A percentile compares a stretch with the other conserved stretches of the same genome.
Conservation (phyloP, 2,888 invertebrate species). For the Eristalis arbustorum region DNA sequence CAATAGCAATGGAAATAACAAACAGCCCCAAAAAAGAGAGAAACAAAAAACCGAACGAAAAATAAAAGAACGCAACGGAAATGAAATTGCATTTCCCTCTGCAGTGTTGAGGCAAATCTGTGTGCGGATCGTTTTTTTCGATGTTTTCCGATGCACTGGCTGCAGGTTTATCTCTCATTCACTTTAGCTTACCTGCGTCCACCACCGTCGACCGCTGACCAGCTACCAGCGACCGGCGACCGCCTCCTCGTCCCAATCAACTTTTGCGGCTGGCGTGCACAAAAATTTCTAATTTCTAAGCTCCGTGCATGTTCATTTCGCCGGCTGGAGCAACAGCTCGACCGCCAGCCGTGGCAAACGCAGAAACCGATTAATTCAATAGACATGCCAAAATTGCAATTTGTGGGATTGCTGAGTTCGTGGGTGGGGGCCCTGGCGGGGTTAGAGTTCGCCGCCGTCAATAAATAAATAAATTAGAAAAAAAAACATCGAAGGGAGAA, state of each 20-base stretch:
- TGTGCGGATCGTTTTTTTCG: conserved; percentile 21
- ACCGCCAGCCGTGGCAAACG: conserved; percentile 29
- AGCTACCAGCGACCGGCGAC: no score
- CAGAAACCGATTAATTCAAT: conserved; percentile 67
- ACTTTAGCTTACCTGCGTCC: background rate
- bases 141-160: background rate
- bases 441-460: background rate
- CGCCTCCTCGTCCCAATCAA: background rate
- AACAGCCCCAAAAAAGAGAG: no score
- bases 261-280: background rate
- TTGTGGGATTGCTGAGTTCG: conserved; percentile 49
- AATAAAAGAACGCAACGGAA: background rate
- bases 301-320: conserved; percentile 54
- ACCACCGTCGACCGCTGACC: background rate
- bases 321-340: conserved; percentile 43
- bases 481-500: conserved; percentile 28
- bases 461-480: conserved; percentile 60
- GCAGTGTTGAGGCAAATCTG: conserved; percentile 11
- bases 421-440: background rate
- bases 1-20: background rate
- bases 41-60: background rate
- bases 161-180: background rate
- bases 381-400: conserved; percentile 69
- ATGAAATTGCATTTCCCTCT: conserved; percentile 28
- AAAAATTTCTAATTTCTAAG: conserved; percentile 26